Base-by-base conservation (phyloP, 2,888 invertebrate genomes). In the Drosophila ustulata region DNA sequence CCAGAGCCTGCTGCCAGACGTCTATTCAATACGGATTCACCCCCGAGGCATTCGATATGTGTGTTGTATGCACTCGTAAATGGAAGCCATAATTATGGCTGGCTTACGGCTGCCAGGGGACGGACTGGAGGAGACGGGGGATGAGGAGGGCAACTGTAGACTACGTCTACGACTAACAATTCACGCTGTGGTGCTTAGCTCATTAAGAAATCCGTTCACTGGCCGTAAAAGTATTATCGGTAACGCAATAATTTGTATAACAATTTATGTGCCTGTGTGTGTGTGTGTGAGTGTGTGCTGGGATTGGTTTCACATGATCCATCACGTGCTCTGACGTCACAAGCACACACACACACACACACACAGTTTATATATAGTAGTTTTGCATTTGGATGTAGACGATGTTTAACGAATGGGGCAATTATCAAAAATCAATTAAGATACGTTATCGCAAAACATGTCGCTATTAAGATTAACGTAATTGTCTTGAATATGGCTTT, bases 301-400 rank as follows among this genome's bases (percentile, higher is more conserved):
- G 34, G 49, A 45, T 45, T 58, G 61, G 62, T 39, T 75, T 39
- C 85, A 86, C 76, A 89, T 89, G 88, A 89, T 89, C 89, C 71
- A 90, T 89, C 88, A 89, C 90, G 86, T 88, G 88, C 86, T 85
- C 72, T 80, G 82, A 80, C 88, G 82, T 89, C 88, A 90, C 65
- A 51, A 8, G n/a, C 61, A 30, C 39, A 50, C 52, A 55, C 64
- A 58, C 39, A 61, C 51, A 2, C 39, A 3, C 46, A 23, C 52
- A 11, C 25, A 8, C 18, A 43, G 23, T 30, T 47, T 45, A 61
- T 45, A 56, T 61, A 58, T 85, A 72, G 69, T 37, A 37, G 37
- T 64, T 68, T 37, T 56, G 45, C 71, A 51, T 55, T 65, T 63
- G 51, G 49, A 57, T 67, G 66, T 74, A 26, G 59, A 59, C 41